A percentile compares a stretch with the other conserved stretches of the same genome.
phyloP scores from a whole-genome alignment of 2,113 vertebrate species.

The Stigmatopora argus region DNA sequence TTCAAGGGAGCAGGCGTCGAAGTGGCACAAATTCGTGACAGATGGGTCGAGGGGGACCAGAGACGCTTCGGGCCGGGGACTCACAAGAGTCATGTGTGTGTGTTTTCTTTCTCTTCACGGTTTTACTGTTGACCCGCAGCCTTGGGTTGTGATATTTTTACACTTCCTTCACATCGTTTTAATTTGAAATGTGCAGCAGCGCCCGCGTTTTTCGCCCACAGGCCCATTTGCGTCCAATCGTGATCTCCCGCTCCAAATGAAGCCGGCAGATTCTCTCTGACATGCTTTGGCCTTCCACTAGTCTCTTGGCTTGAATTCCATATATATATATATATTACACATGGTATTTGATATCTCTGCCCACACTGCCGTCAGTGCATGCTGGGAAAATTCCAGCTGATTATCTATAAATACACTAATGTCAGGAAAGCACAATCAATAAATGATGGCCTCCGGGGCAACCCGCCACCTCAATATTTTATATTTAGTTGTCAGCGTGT shows the following conservation, averaged over 20 bases:
- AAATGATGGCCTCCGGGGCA: conserved; percentile 59
- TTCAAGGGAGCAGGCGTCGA: conserved; percentile 21
- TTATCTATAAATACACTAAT: conserved; percentile 68
- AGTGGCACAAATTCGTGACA: conserved; percentile 45
- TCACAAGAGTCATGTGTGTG: conserved; percentile 1
- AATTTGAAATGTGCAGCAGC: conserved; percentile 28
- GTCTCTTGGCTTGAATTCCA: conserved; percentile 52
- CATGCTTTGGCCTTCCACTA: conserved; percentile 41
- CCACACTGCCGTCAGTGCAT: conserved; percentile 50
- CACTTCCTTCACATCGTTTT: conserved; percentile 27
- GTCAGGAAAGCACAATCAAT: conserved; percentile 63
- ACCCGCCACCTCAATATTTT: conserved; percentile 57
- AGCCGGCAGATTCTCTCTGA: conserved; percentile 51
- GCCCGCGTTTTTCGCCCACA: conserved; percentile 46
- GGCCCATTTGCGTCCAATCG: conserved; percentile 46
- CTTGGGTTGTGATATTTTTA: conserved; percentile 34
- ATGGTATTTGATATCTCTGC: conserved; percentile 26
- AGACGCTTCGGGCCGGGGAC: conserved; percentile 33
- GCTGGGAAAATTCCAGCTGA: conserved; percentile 51
- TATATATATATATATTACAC: conserved; percentile 59
- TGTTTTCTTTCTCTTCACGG: conserved; percentile 12
- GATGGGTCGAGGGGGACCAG: conserved; percentile 36
- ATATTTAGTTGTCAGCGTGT: conserved; percentile 23
- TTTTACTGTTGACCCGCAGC: conserved; percentile 55
- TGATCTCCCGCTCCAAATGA: conserved; percentile 25